Evolutionary conservation across 1,140 invertebrate genomes (phyloP).

Genomic region (Colletes gigas): DNA sequence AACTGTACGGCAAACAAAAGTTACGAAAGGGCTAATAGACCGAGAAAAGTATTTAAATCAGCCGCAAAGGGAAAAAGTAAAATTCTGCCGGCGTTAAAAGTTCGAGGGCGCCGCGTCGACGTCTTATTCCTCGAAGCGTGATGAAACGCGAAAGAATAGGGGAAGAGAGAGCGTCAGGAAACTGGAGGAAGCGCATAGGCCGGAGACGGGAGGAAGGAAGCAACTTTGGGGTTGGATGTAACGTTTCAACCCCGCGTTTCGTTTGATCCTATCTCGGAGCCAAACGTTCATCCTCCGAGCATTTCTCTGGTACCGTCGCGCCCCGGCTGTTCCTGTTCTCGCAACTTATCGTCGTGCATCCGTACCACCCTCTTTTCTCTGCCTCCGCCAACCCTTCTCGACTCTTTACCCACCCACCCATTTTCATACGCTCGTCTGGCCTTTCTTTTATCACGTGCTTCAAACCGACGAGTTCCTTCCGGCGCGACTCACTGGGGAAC

Average conservation of each 20-base stretch:
- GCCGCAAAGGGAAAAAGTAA: constrained; percentile 10
- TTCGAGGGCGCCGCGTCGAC: constrained; percentile 17
- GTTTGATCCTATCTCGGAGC: constrained; percentile 59
- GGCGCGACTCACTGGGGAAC: background rate
- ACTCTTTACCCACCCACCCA: background rate
- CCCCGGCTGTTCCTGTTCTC: constrained; percentile 41
- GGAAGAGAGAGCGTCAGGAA: background rate
- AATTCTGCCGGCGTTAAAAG: constrained; percentile 44
- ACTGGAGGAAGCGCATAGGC: constrained; percentile 11
- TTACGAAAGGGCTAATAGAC: too few species aligned
- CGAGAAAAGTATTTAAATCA: background rate
- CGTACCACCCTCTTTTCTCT: background rate
- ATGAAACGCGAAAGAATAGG: background rate
- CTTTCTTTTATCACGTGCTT: constrained; percentile 12
- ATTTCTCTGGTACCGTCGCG: constrained; percentile 22
- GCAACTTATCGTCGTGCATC: constrained; percentile 35
- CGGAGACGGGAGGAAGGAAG: constrained; percentile 20
- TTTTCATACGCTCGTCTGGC: background rate
- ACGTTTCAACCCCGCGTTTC: constrained; percentile 51
- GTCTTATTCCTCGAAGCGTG: constrained; percentile 8
- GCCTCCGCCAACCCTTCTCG: background rate
- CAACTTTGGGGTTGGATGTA: constrained; percentile 36
- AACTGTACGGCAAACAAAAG: too few species aligned
- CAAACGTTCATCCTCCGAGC: constrained; percentile 47
- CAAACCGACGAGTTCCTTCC: constrained; percentile 1